Conservation (phyloP, 2,797 vertebrate species). For the Amblyraja radiata region DNA sequence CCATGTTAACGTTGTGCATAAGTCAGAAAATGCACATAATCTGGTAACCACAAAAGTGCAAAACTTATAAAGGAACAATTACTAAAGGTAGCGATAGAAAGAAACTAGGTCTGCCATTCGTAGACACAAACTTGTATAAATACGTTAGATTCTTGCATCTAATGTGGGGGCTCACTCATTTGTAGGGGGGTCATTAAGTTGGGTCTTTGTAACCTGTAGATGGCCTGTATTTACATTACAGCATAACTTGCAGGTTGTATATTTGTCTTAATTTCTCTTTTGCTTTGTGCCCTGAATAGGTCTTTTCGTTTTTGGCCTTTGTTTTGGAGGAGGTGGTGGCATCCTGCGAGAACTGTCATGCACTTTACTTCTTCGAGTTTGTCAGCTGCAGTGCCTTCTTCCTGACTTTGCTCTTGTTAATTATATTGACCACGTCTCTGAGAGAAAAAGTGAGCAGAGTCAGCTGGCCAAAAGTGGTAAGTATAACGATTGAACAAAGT, state of each 20-base stretch:
- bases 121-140: no score
- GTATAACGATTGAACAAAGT: constrained; percentile 3
- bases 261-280: background rate
- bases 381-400: constrained; percentile 78
- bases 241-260: background rate
- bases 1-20: no score
- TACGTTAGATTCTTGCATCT: no score
- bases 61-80: no score
- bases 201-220: background rate
- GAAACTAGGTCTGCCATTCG: no score
- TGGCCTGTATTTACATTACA: background rate
- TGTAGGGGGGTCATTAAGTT: no score
- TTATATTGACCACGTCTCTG: constrained; percentile 60
- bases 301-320: constrained; percentile 75
- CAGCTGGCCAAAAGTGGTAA: background rate
- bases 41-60: no score
- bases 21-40: no score
- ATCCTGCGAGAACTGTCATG: constrained; percentile 56
- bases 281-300: constrained; percentile 50
- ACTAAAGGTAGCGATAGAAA: no score
- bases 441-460: constrained; percentile 47
- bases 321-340: constrained; percentile 74
- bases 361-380: constrained; percentile 88
- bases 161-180: no score
- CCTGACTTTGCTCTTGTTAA: constrained; percentile 67